Evolutionary conservation across 53 echinoderm and acorn worm species (phyloP).

Genomic region (Apostichopus leukothele): DNA sequence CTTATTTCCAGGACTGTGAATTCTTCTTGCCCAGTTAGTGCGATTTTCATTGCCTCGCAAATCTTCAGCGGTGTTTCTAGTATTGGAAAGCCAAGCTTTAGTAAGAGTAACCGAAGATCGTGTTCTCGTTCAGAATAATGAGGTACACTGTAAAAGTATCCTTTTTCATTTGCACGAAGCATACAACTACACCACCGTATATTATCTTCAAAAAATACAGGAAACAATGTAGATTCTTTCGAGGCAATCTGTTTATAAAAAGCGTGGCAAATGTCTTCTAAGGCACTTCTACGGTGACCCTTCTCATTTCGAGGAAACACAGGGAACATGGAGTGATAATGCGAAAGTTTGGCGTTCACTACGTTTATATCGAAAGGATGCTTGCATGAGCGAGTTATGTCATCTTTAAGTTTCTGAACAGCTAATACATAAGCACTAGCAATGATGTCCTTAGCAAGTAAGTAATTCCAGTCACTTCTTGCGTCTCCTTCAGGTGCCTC

Average conservation of each 20-base stretch:
- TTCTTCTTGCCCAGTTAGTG: not conserved
- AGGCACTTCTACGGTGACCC: not conserved
- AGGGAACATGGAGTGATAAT: not conserved
- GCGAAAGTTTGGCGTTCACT: not conserved
- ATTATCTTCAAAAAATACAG: not conserved
- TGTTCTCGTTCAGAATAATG: not conserved
- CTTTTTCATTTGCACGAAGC: not conserved
- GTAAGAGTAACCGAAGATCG: not conserved
- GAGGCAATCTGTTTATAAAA: not conserved
- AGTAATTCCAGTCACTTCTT: conserved; percentile 50
- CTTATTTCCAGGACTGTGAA: not conserved
- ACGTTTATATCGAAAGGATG: not conserved
- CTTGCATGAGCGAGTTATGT: not conserved
- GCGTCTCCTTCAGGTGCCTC: conserved; percentile 48
- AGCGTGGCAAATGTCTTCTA: conserved; percentile 1
- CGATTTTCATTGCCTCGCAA: not conserved
- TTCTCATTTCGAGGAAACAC: not conserved
- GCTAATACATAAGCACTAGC: conserved; percentile 36
- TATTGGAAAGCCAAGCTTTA: conserved; percentile 21
- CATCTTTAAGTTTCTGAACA: not conserved
- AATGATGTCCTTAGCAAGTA: conserved; percentile 24
- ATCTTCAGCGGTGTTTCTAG: not conserved
- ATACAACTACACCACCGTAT: conserved; percentile 20
- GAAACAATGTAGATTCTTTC: conserved; percentile 1
- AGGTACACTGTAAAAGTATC: conserved; percentile 17